These are phyloP conservation scores for Carposina sasakii DNA, from an alignment of 1,140 invertebrate genomes.

Conservation along the genomic window DNA sequence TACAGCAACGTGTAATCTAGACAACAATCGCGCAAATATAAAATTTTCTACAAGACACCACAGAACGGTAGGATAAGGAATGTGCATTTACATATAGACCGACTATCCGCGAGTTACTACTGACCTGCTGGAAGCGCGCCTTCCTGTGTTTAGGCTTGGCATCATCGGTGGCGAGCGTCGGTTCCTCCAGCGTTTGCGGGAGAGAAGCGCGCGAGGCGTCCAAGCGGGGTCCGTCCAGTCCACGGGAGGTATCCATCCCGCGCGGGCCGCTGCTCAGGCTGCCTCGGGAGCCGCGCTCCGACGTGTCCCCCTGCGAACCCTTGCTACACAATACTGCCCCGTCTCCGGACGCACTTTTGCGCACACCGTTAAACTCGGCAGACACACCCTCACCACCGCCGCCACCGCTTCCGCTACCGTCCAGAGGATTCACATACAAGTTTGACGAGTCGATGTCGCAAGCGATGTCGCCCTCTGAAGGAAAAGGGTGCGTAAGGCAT, in stretches of 20 bases:
- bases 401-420: constrained; percentile 73
- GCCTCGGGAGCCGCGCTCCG: constrained; percentile 53
- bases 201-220: constrained; percentile 43
- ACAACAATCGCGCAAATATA: too few species aligned
- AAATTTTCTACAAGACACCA: too few species aligned
- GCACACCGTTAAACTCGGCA: constrained; percentile 72
- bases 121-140: constrained; percentile 88
- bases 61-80: too few species aligned
- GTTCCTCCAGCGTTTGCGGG: background rate
- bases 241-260: too few species aligned
- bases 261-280: constrained; percentile 35
- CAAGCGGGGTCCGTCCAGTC: constrained; percentile 16
- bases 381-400: constrained; percentile 65
- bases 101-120: constrained; percentile 17
- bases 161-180: constrained; percentile 41
- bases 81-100: background rate
- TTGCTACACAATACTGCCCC: constrained; percentile 75
- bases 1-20: too few species aligned
- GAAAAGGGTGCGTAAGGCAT: constrained; percentile 95
- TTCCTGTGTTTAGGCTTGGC: constrained; percentile 85
- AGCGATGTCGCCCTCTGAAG: constrained; percentile 86
- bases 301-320: constrained; percentile 61
- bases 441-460: constrained; percentile 83
- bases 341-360: constrained; percentile 86
- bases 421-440: constrained; percentile 93